Conservation (phyloP, 35 echinoderm and acorn worm species). For the Diadema setosum region DNA sequence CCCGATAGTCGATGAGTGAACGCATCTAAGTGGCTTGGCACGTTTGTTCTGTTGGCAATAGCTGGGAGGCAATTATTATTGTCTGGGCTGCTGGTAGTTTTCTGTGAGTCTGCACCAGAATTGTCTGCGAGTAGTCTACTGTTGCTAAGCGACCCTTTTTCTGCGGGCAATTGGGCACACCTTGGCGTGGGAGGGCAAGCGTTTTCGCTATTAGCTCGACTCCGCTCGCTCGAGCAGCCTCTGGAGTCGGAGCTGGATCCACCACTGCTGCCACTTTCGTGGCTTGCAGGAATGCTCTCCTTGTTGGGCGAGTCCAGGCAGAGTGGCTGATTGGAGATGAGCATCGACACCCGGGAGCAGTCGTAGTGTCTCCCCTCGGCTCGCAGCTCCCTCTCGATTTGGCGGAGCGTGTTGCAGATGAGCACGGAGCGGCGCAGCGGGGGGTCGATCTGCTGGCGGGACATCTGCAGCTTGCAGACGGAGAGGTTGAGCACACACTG, state of each 20-base stretch:
- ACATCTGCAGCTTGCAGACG: slow-evolving; percentile 57
- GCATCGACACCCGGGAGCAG: slow-evolving; percentile 39
- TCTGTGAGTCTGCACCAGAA: not conserved
- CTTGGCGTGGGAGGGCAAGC: not conserved
- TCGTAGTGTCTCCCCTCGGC: slow-evolving; percentile 58
- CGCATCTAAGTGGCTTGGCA: slow-evolving; percentile 19
- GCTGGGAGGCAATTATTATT: slow-evolving; percentile 25
- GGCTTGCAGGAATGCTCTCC: slow-evolving; percentile 18
- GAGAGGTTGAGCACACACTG: slow-evolving; percentile 77
- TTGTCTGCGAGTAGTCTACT: slow-evolving; percentile 9
- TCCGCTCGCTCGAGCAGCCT: not conserved
- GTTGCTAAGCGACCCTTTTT: not conserved
- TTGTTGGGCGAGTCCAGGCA: slow-evolving; percentile 36
- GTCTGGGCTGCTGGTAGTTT: not conserved
- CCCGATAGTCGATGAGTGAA: not conserved
- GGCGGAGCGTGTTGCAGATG: slow-evolving; percentile 71
- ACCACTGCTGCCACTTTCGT: not conserved
- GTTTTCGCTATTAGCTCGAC: not conserved
- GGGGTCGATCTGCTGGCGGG: slow-evolving; percentile 58
- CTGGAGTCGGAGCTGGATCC: not conserved
- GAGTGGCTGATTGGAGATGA: slow-evolving; percentile 40
- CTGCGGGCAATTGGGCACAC: not conserved
- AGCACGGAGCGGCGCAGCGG: slow-evolving; percentile 65
- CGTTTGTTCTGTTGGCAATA: slow-evolving; percentile 1
- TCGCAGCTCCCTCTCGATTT: slow-evolving; percentile 63